Base-by-base conservation (phyloP, 2,797 vertebrate species). In the Peromyscus aztecus region DNA sequence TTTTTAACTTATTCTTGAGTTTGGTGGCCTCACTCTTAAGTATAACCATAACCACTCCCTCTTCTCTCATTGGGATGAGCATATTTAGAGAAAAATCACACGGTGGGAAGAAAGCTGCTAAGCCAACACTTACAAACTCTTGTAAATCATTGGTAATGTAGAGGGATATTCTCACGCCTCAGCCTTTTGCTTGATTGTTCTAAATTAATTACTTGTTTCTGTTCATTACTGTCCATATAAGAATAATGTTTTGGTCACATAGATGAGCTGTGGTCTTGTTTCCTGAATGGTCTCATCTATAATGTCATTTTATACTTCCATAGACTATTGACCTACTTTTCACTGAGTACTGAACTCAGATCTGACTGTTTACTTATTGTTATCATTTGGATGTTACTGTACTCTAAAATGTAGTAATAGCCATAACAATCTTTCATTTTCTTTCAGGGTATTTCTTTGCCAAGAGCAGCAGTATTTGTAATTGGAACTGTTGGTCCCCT, bases 391-490 rank as follows among this genome's bases (percentile, higher is more conserved):
- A 46, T 83, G 37, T 65, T 73, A 57, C 59, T n/a, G 69, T 34
- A 31, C 69, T 83, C 19, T 65, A 63, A 19, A 14, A 34, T 75
- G 21, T 61, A 67, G 2, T 80, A 49, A 67, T 13, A 27, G 49
- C n/a, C 55, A 61, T 65, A n/a, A 43, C 67, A 43, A 65, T 80
- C 63, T n/a, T 92, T 85, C 23, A 23, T 91, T 96, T 89, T 61
- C 29, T 43, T 10, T 37, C 71, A 43, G 76, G 10, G 17, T 59
- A 17, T 73, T 40, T 78, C n/a, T 87, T 31, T 87, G 63, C 27
- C 14, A 4, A 73, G 83, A 89, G 14, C 19, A 75, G 14, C 19
- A 49, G 16, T 65, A 24, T 19, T 80, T 31, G 34, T 8, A 29
- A 1, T 37, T 61, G 24, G 43, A 11, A 4, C 29, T 49, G 4